These are phyloP conservation scores for Drosophila testacea DNA, from an alignment of 2,888 invertebrate genomes.

Conservation along the genomic window DNA sequence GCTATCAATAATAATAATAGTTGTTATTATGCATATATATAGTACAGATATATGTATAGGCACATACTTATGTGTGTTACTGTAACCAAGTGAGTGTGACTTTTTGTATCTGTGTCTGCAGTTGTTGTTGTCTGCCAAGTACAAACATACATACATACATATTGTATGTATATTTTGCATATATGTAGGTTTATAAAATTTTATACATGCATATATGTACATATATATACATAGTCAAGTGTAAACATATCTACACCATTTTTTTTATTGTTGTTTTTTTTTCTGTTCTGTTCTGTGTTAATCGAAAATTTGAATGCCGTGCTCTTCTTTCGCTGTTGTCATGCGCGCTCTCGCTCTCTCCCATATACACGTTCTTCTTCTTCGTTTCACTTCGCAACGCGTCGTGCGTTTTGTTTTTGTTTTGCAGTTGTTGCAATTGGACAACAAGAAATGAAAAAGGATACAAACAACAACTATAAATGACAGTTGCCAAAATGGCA, in stretches of 20 bases:
- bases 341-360: constrained; percentile 61
- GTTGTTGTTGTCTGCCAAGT: constrained; percentile 58
- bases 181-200: constrained; percentile 5
- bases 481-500: constrained; percentile 22
- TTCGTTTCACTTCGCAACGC: constrained; percentile 24
- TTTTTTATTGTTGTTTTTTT: constrained; percentile 25
- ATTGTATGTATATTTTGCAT: constrained; percentile 4
- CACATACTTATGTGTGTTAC: constrained; percentile 18
- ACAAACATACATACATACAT: constrained; percentile 20
- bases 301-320: constrained; percentile 48
- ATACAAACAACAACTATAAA: constrained; percentile 5
- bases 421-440: constrained; percentile 38
- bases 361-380: constrained; percentile 4
- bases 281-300: constrained; percentile 46
- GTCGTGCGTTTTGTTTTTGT: constrained; percentile 65
- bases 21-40: constrained; percentile 16
- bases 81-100: constrained; percentile 23
- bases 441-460: constrained; percentile 9
- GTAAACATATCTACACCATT: constrained; percentile 7
- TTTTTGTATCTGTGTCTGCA: constrained; percentile 22
- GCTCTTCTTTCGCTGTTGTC: constrained; percentile 45
- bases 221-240: neutral
- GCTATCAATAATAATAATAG: constrained; percentile 21
- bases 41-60: neutral
- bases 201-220: neutral